These are phyloP conservation scores for Eremophila alpestris DNA, from an alignment of 2,797 vertebrate genomes.

Conservation along the genomic window DNA sequence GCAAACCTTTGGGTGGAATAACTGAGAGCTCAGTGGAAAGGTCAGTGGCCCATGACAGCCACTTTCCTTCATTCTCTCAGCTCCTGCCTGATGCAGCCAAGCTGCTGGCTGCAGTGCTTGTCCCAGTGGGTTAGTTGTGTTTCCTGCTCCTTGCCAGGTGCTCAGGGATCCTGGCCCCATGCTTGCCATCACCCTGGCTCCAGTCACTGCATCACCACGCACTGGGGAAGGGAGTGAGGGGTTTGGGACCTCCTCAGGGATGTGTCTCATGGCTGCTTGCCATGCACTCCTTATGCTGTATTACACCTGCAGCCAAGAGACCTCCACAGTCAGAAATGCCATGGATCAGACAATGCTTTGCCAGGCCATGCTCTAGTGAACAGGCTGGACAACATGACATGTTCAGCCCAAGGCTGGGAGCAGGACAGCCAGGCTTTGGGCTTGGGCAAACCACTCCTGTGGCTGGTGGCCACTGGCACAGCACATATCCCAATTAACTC, in stretches of 20 bases:
- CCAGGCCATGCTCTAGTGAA: neutral
- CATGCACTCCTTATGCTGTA: accelerated
- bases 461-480: neutral
- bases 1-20: neutral
- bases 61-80: neutral
- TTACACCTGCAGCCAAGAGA: neutral
- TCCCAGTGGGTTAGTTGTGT: neutral
- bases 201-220: neutral
- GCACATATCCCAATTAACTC: neutral
- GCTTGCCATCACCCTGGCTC: neutral
- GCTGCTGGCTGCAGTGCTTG: neutral
- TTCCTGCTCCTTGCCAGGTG: neutral
- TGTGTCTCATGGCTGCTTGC: neutral
- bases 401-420: neutral
- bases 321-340: neutral
- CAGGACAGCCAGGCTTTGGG: neutral
- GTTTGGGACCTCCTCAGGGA: neutral
- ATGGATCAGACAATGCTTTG: neutral
- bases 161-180: neutral
- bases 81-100: neutral
- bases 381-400: accelerated
- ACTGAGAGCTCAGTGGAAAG: neutral
- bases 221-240: neutral
- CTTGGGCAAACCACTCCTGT: neutral
- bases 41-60: neutral